Conservation (phyloP, 2,888 invertebrate genomes). For the Hymenopus coronatus region DNA sequence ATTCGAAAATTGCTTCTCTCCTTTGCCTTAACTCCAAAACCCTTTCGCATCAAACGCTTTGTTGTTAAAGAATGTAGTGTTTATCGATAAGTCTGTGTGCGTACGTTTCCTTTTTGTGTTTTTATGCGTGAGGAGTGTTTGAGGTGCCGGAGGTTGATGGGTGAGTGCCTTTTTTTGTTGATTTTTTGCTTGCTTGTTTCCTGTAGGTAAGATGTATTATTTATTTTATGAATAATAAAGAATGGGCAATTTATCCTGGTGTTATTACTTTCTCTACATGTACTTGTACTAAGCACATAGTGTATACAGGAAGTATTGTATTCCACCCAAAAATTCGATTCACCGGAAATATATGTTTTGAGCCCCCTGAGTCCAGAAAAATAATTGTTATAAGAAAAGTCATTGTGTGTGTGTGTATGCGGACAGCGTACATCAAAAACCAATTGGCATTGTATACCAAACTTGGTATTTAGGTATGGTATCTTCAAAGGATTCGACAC, state of each 20-base stretch:
- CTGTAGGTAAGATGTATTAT: background rate
- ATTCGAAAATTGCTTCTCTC: constrained; percentile 13
- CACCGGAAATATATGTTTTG: too few relatives aligned
- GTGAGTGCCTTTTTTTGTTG: background rate
- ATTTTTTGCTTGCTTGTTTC: background rate
- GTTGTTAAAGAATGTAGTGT: constrained; percentile 11
- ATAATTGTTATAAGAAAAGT: too few relatives aligned
- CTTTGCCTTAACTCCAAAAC: background rate
- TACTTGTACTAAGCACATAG: too few relatives aligned
- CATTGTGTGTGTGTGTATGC: too few relatives aligned
- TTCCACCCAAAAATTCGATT: too few relatives aligned
- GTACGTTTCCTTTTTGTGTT: background rate
- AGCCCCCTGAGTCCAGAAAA: too few relatives aligned
- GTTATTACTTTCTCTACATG: constrained; percentile 9
- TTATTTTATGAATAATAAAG: constrained; percentile 14
- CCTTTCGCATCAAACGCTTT: constrained; percentile 9
- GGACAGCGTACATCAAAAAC: too few relatives aligned
- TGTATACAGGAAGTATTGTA: too few relatives aligned
- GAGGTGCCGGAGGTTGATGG: background rate
- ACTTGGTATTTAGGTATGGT: too few relatives aligned
- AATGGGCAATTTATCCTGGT: constrained; percentile 2
- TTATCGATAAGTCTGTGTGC: constrained; percentile 2
- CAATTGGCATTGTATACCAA: too few relatives aligned
- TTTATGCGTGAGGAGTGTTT: background rate
- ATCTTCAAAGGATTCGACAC: too few relatives aligned